Conservation (phyloP, 2,888 invertebrate genomes). For the Idaea biselata region DNA sequence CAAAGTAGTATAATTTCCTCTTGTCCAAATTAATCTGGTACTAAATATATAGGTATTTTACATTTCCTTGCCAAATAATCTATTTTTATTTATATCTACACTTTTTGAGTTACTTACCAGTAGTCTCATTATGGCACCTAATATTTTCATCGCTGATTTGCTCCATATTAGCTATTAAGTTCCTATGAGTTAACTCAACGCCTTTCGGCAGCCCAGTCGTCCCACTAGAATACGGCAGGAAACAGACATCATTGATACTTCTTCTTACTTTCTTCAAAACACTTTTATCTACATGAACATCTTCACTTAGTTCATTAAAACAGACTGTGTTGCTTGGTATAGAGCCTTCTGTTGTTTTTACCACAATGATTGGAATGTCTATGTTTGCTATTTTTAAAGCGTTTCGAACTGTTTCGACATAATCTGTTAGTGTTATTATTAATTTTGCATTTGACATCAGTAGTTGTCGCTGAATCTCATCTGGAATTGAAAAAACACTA, state of each 20-base stretch:
- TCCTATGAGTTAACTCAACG: constrained; percentile 83
- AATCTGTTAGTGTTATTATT: constrained; percentile 81
- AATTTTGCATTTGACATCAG: constrained; percentile 81
- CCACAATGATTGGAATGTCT: constrained; percentile 78
- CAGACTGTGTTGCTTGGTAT: constrained; percentile 74
- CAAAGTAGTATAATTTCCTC: background rate
- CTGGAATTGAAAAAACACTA: constrained; percentile 64
- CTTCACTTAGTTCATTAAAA: constrained; percentile 83
- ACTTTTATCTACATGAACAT: constrained; percentile 76
- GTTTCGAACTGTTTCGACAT: constrained; percentile 66
- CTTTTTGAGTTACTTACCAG: constrained; percentile 45
- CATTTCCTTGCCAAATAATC: no score
- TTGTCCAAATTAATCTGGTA: no score
- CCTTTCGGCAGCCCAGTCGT: constrained; percentile 93
- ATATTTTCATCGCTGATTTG: constrained; percentile 59
- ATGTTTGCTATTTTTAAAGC: constrained; percentile 73
- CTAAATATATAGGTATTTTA: no score
- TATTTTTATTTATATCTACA: no score
- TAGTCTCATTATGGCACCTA: constrained; percentile 54
- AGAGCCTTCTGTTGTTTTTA: constrained; percentile 60
- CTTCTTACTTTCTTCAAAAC: constrained; percentile 71
- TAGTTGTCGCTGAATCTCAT: constrained; percentile 86
- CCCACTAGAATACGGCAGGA: constrained; percentile 92
- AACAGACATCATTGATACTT: constrained; percentile 79
- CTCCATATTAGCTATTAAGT: constrained; percentile 76